These are phyloP conservation scores for Paralichthys olivaceus DNA, from an alignment of 2,113 vertebrate genomes.

Conservation along the genomic window DNA sequence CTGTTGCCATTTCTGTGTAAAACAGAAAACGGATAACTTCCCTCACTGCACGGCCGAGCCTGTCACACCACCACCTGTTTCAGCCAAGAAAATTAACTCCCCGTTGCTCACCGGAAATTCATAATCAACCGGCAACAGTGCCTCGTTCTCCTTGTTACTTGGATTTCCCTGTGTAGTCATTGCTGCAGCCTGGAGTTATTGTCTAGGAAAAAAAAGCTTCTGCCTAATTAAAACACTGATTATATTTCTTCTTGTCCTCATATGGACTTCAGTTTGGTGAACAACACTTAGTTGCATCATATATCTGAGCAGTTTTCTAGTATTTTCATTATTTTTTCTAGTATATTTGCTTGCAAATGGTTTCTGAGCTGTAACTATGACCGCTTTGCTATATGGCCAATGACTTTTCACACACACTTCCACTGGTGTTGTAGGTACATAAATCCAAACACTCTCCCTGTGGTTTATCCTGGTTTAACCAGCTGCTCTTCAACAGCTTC, in stretches of 20 bases:
- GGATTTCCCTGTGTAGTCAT: not conserved
- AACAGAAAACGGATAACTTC: constrained; percentile 56
- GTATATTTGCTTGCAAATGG: no score
- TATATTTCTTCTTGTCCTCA: constrained; percentile 5
- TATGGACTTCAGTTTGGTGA: not conserved
- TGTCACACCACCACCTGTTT: constrained; percentile 45
- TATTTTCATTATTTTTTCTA: no score
- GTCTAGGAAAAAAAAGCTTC: not conserved
- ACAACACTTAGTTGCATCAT: not conserved
- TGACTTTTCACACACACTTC: no score
- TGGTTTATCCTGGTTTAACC: constrained; percentile 29
- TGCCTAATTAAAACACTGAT: constrained; percentile 31
- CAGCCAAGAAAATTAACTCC: constrained; percentile 58
- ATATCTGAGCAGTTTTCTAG: not conserved
- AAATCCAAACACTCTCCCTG: not conserved
- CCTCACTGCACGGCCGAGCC: constrained; percentile 22
- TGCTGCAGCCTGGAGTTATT: not conserved
- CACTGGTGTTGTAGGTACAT: no score
- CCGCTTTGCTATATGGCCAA: no score
- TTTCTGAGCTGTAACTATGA: no score
- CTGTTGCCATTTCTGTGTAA: constrained; percentile 61
- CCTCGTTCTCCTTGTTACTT: constrained; percentile 45
- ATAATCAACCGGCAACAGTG: constrained; percentile 43
- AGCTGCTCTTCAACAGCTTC: constrained; percentile 7
- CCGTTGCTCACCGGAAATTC: constrained; percentile 62